Conservation (phyloP, 2,113 vertebrate genomes). For the Cavia aperea region DNA sequence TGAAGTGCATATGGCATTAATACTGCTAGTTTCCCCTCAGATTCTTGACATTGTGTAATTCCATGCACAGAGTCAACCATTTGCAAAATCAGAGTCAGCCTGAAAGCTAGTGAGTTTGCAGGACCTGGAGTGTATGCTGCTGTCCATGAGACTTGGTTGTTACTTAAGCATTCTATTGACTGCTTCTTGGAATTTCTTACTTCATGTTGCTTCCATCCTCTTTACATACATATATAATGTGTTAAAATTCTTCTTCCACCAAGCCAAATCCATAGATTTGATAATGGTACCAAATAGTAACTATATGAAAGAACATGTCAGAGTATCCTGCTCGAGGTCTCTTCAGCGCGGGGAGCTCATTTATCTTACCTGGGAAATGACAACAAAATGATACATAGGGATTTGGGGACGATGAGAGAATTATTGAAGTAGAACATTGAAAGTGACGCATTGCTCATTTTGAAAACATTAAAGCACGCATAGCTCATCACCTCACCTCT, state of each 20-base stretch:
- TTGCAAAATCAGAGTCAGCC: not conserved
- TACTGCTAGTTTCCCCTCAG: not conserved
- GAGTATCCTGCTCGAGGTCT: not conserved
- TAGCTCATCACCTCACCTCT: not conserved
- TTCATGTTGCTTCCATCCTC: not conserved
- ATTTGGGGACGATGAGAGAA: conserved; percentile 6
- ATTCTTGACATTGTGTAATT: not conserved
- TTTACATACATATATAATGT: not conserved
- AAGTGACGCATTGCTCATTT: conserved; percentile 34
- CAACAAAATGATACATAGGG: not conserved
- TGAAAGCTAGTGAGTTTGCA: accelerated
- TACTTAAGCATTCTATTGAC: not conserved
- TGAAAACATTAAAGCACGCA: not conserved
- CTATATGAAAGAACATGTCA: not conserved
- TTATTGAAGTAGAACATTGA: conserved; percentile 16
- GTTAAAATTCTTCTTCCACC: not conserved
- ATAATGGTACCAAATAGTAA: not conserved
- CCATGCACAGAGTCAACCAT: not conserved
- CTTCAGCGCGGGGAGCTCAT: not conserved
- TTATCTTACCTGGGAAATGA: conserved; percentile 14
- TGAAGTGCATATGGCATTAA: not conserved
- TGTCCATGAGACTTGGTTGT: not conserved
- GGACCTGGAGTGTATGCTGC: too few species aligned
- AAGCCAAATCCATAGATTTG: not conserved
- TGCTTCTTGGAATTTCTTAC: not conserved